phyloP scores from a whole-genome alignment of 1,140 invertebrate genomes.

The Chelonus insularis region DNA sequence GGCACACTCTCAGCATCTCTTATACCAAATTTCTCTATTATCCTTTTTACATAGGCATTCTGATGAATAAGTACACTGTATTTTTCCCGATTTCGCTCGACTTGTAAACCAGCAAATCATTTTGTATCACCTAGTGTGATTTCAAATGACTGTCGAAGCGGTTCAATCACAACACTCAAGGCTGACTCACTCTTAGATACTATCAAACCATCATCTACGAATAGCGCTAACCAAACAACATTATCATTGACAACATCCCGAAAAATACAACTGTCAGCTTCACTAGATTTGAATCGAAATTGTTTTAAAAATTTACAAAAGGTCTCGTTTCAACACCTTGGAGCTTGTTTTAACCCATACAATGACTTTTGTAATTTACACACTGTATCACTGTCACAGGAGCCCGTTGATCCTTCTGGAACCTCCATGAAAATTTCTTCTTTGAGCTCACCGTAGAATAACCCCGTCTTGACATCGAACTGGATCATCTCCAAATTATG shows the following conservation, averaged over 20 bases:
- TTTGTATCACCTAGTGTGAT: no score
- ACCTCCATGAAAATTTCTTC: conserved; percentile 33
- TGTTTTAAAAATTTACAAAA: conserved; percentile 34
- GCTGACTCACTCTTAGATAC: no score
- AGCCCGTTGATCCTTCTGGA: conserved; percentile 47
- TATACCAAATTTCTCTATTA: conserved; percentile 15
- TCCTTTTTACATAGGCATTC: no score
- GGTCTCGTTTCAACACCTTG: conserved; percentile 42
- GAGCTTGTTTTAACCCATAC: conserved; percentile 50
- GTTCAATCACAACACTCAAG: no score
- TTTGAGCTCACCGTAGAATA: conserved; percentile 26
- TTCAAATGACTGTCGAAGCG: conserved; percentile 37
- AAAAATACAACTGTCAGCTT: no score
- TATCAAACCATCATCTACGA: no score
- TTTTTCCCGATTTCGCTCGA: no score
- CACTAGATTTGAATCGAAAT: conserved; percentile 33
- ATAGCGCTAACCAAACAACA: no score
- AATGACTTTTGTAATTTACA: not conserved
- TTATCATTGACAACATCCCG: no score
- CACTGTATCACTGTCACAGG: conserved; percentile 40
- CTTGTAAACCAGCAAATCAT: no score
- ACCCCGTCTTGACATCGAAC: conserved; percentile 28
- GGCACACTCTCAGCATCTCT: conserved; percentile 6
- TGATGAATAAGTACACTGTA: no score
- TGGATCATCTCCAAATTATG: conserved; percentile 37